Evolutionary conservation across 1,140 invertebrate species (phyloP), one percentile per base, ranked within the genome.

Genomic region (Sarcophaga peregrina): DNA sequence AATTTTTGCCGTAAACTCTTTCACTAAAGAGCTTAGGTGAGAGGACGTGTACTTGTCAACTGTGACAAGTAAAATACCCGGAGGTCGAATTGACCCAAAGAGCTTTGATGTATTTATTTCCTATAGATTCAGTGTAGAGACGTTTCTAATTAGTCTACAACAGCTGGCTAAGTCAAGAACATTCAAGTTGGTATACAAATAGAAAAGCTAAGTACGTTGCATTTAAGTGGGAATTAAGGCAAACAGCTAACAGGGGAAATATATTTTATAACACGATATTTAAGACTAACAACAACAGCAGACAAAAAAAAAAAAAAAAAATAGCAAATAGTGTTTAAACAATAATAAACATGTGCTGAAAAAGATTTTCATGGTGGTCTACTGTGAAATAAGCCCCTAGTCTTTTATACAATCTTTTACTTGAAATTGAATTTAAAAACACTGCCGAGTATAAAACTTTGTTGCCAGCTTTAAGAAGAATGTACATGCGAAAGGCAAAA

Each of bases 211-310:
- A 52, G 8, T 20, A 68, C 20, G 9, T 68, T 68, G 62, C 17
- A 68, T 68, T 68, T 20, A 68, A 68, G 17, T 68, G 62, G 17
- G 17, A 68, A 25, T 68, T 68, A 68, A 68, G 62, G 20, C 62
- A 68, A 68, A 15, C 20, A 68, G 6, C 62, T 20, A 68, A 68
- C 17, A 20, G n/a, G 62, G 62, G 62, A 68, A 25, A 25, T 68
- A 25, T 68, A 68, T 20, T 68, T 68, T 68, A 20, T 68, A 68
- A 9, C 17, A 25, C 62, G 62, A 20, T 17, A 25, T 68, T 68
- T 68, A 68, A 68, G 17, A 68, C n/a, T 68, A n/a, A 58, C 13
- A 58, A 58, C 15, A 58, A 13, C 54, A 68, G 8, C 62, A 20
- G n/a, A n/a, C n/a, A n/a, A n/a, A n/a, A 7, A 5, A 68, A 25